Conservation (phyloP, 2,797 vertebrate species). For the Pangasius djambal region DNA sequence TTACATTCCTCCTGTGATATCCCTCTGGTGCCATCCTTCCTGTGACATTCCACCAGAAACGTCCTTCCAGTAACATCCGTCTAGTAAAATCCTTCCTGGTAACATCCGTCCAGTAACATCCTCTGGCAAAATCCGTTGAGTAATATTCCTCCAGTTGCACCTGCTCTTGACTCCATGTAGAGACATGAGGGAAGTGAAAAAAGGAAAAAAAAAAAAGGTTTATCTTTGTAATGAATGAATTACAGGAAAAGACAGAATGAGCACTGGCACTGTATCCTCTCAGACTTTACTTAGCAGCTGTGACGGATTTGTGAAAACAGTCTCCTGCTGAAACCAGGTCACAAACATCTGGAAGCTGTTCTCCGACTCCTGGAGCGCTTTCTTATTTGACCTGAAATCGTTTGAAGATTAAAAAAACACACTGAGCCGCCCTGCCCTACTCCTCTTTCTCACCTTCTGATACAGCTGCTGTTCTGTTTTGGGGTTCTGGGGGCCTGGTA, state of each 20-base stretch:
- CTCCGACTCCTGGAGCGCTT: constrained; percentile 66
- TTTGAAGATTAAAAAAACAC: constrained; percentile 64
- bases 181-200: too few species aligned
- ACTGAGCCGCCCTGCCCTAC: constrained; percentile 47
- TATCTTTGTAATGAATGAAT: neutral
- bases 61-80: too few species aligned
- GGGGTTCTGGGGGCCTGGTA: neutral
- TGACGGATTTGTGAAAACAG: constrained; percentile 70
- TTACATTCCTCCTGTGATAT: neutral
- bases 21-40: too few species aligned
- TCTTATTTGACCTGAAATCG: constrained; percentile 53
- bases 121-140: neutral
- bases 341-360: constrained; percentile 75
- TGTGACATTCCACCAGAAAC: too few species aligned
- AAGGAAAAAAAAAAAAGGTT: neutral
- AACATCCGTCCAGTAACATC: neutral
- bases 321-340: constrained; percentile 69
- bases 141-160: neutral
- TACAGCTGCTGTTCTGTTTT: neutral
- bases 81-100: neutral
- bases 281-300: constrained; percentile 67
- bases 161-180: neutral
- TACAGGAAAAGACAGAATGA: neutral
- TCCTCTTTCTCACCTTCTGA: constrained; percentile 28
- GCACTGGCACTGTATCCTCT: constrained; percentile 34